These are phyloP conservation scores for Ageneiosus marmoratus DNA, from an alignment of 2,113 vertebrate species.

Conservation along the genomic window DNA sequence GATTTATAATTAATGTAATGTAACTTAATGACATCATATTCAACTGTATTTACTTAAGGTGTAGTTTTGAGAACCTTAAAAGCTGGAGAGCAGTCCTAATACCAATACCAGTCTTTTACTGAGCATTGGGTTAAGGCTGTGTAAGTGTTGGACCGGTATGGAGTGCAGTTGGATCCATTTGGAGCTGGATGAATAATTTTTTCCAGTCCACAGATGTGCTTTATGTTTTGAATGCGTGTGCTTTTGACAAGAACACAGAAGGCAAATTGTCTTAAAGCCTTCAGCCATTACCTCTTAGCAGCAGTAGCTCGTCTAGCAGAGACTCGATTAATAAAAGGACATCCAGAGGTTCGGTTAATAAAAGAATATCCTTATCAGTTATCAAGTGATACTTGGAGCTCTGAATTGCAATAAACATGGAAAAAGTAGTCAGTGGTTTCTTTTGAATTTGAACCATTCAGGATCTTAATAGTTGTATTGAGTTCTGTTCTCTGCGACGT, in stretches of 20 bases:
- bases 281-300: background rate
- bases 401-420: background rate
- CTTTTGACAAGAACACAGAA: background rate
- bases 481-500: background rate
- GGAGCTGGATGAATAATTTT: background rate
- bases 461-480: background rate
- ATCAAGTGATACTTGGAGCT: background rate
- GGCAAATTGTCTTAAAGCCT: background rate
- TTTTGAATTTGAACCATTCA: no score
- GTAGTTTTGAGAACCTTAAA: background rate
- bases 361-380: background rate
- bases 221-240: no score
- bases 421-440: no score
- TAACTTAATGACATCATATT: background rate
- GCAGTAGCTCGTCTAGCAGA: background rate
- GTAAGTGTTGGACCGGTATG: background rate
- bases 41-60: background rate
- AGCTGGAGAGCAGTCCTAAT: background rate
- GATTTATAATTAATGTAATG: no score
- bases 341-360: background rate
- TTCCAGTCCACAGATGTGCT: background rate
- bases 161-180: background rate
- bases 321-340: background rate
- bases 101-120: background rate
- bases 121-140: background rate